Percentiles rank a stretch among this genome's conserved stretches.
Evolutionary conservation across 2,113 vertebrate genomes (phyloP).

Genomic region (Urocynchramus pylzowi): DNA sequence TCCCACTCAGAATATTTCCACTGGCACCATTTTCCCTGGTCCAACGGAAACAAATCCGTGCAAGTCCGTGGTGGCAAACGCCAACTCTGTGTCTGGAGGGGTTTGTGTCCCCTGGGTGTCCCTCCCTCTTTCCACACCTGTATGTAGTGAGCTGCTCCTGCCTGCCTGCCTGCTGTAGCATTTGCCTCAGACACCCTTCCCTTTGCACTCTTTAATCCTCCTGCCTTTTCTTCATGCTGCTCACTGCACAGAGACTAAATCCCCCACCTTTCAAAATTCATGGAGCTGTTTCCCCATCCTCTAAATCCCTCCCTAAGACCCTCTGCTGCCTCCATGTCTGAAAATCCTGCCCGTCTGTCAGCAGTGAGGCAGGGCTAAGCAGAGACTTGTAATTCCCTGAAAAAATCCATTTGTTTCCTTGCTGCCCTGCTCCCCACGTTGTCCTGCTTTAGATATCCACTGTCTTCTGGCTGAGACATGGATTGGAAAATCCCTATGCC

Average conservation of each 20-base stretch:
- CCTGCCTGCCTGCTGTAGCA: too few relatives aligned
- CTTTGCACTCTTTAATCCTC: background rate
- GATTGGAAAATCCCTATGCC: background rate
- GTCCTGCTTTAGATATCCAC: background rate
- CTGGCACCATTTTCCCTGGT: background rate
- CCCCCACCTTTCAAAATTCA: constrained; percentile 15
- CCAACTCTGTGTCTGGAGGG: background rate
- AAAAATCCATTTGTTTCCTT: background rate
- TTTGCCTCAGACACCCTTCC: background rate
- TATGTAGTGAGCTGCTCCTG: background rate
- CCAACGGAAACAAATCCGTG: accelerated
- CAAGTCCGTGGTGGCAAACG: background rate
- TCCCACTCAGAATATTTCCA: background rate
- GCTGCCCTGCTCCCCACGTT: accelerated
- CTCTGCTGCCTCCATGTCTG: background rate
- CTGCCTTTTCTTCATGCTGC: background rate
- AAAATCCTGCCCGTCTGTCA: background rate
- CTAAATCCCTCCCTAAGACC: constrained; percentile 14
- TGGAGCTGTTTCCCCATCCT: background rate
- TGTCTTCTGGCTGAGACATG: background rate
- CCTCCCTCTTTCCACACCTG: background rate
- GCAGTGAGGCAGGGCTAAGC: background rate
- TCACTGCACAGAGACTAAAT: background rate
- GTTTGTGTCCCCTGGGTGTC: background rate
- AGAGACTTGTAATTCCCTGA: background rate